Evolutionary conservation across 2,888 invertebrate genomes (phyloP).

Genomic region (Eristalis pertinax): DNA sequence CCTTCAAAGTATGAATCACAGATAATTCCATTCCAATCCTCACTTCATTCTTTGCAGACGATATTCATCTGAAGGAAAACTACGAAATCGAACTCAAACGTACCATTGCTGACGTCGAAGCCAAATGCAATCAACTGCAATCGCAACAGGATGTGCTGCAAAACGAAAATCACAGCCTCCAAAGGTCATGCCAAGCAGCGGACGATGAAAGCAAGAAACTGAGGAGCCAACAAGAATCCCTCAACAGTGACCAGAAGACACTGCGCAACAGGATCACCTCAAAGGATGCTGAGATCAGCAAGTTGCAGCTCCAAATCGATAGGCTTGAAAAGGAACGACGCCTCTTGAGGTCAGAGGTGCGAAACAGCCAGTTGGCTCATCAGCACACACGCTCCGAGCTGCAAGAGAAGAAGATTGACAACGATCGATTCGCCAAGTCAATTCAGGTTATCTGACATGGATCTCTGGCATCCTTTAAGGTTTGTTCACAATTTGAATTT

Average conservation of each 20-base stretch:
- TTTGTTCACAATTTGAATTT: background rate
- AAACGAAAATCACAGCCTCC: slow-evolving; percentile 89
- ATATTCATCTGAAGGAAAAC: slow-evolving; percentile 79
- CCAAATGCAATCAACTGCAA: slow-evolving; percentile 80
- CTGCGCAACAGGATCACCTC: slow-evolving; percentile 87
- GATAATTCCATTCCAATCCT: background rate
- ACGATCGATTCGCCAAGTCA: slow-evolving; percentile 85
- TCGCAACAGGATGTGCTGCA: slow-evolving; percentile 88
- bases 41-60: slow-evolving; percentile 73
- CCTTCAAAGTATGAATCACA: slow-evolving; percentile 75
- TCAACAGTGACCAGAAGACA: slow-evolving; percentile 75
- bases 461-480: too few relatives aligned
- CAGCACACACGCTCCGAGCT: slow-evolving; percentile 80
- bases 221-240: slow-evolving; percentile 88
- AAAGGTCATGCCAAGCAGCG: slow-evolving; percentile 87
- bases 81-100: slow-evolving; percentile 79
- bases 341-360: slow-evolving; percentile 83
- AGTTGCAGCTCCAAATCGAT: slow-evolving; percentile 86
- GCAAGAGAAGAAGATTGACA: slow-evolving; percentile 79
- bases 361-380: slow-evolving; percentile 77
- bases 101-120: slow-evolving; percentile 78
- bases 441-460: slow-evolving; percentile 83
- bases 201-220: slow-evolving; percentile 87
- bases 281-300: slow-evolving; percentile 88
- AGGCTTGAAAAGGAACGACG: slow-evolving; percentile 89